Evolutionary conservation across 2,113 vertebrate species (phyloP), one percentile per base, ranked within the genome.

Genomic region (Antechinus stuartii): DNA sequence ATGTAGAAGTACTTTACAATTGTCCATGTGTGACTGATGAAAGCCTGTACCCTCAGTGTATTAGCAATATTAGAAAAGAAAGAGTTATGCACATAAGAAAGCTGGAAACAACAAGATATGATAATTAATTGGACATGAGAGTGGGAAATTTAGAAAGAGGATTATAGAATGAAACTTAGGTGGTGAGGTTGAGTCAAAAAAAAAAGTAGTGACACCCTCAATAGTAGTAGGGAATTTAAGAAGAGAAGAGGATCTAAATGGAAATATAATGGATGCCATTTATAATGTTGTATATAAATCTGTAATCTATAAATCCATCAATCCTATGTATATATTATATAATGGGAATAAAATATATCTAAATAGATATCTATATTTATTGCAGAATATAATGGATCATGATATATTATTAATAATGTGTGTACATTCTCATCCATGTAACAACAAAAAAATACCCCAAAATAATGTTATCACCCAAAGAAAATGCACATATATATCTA

Each of bases 341-440:
- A 84, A 84, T 84, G 2, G 3, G 2, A 23, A 42, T 42, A 68
- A 35, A n/a, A 76, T 84, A 42, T 42, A 42, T 42, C 16, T n/a
- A 8, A 0, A 2, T 42, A 22, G 0, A 8, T 42, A 42, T 42
- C 0, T 35, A 22, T 2, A 84, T 42, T 76, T 68, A 35, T 35
- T 76, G 4, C 14, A 30, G 9, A n/a, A 42, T 84, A 42, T 42
- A n/a, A 19, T 8, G 14, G 8, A 42, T 42, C 7, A 42, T 84
- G n/a, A 84, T 84, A 23, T 42, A 84, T 76, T 68, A 68, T n/a
- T 16, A 30, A 35, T 76, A 42, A 19, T n/a, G 19, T 42, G 22
- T 35, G 16, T 42, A 42, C n/a, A 84, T 84, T 42, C 19, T 84
- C 2, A 42, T 16, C 61, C 35, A 76, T 19, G 35, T n/a, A 76